Base-by-base conservation (phyloP, 2,113 vertebrate species). In the Psittacus erithacus region DNA sequence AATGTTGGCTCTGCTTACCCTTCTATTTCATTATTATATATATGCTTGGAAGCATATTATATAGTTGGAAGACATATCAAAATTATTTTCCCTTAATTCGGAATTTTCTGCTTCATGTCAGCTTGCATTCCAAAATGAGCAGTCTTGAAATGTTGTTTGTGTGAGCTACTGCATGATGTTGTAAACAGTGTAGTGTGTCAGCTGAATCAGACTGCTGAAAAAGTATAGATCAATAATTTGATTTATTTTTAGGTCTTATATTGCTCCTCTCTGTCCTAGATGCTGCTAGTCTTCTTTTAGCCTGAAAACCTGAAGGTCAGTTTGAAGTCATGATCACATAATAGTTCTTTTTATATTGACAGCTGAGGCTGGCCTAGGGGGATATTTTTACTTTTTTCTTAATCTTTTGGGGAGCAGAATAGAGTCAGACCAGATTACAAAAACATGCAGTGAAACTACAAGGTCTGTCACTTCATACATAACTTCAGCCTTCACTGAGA, bases 231-330 rank as follows among this genome's bases (percentile, higher is more conserved):
- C 88, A 79, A 95, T 96, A 92, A 91, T 91, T 82, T 76, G 17
- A 17, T 93, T 94, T 96, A 95, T 94, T 92, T 95, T 96, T 96
- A 95, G 94, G 70, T 62, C 59, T 95, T 95, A 73, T 46, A 74
- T 94, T 88, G 55, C 59, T 70, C 73, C 55, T 80, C 33, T 82
- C 41, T 87, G 69, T 86, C 70, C 69, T 86, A 92, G 67, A 94
- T 88, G 74, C 39, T 77, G 33, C 29, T 87, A 70, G 70, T 62
- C 75, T 92, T 92, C 68, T 90, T 95, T 77, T 85, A 87, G 85
- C 50, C 81, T 85, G 87, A 84, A 94, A 95, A 94, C n/a, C 73
- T 84, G 92, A 95, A 94, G 93, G 90, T 94, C 77, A 80, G 28
- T 93, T 93, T 92, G 69, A 96, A 96, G 85, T 94, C 80, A 65